phyloP scores from a whole-genome alignment of 2,113 vertebrate species.

The Lontra canadensis region DNA sequence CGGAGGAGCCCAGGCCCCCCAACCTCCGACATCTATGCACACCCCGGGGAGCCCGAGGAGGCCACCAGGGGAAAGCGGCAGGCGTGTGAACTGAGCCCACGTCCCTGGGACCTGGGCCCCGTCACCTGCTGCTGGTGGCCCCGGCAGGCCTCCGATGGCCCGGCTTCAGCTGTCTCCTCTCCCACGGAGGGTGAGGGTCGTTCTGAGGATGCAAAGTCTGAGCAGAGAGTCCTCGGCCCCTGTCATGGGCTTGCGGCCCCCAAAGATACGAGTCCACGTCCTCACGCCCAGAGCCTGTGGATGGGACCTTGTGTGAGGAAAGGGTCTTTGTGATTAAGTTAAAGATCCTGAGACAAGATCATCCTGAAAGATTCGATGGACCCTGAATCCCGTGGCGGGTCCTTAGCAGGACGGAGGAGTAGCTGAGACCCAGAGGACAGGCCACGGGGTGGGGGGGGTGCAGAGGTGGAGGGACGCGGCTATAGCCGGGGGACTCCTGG shows the following conservation, averaged over 20 bases:
- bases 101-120: accelerated
- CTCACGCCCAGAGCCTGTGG: background rate
- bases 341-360: background rate
- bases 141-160: accelerated
- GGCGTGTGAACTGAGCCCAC: accelerated
- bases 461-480: background rate
- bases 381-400: background rate
- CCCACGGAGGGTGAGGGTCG: accelerated
- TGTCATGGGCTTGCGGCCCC: background rate
- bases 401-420: background rate
- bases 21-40: background rate
- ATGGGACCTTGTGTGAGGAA: background rate
- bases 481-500: accelerated
- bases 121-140: background rate
- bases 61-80: background rate
- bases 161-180: background rate
- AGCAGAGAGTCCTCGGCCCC: background rate
- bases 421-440: background rate
- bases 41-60: background rate
- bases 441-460: accelerated
- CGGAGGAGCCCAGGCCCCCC: background rate
- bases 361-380: background rate
- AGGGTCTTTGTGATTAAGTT: background rate
- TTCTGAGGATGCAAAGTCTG: background rate
- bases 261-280: background rate